phyloP scores from a whole-genome alignment of 2,888 invertebrate species.

The Caenorhabditis sp. region DNA sequence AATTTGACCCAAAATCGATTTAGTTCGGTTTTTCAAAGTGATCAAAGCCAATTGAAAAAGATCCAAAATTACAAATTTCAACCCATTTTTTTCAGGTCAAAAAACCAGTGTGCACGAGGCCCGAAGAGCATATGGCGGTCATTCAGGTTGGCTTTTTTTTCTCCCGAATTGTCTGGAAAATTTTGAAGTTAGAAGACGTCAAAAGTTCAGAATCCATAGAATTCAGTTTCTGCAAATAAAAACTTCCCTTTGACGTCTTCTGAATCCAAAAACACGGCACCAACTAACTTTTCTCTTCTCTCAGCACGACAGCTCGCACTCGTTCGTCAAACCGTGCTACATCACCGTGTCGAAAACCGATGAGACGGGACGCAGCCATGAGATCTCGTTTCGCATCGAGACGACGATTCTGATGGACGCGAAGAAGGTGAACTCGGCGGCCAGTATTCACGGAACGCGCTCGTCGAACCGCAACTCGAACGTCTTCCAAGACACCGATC shows the following conservation, averaged over 20 bases:
- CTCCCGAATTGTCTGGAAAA: no score
- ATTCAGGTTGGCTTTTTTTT: conserved; percentile 13
- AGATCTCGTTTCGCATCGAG: conserved; percentile 35
- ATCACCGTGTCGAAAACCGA: conserved; percentile 21
- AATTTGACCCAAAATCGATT: no score
- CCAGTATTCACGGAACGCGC: conserved; percentile 32
- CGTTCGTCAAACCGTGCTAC: conserved; percentile 33
- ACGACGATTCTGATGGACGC: conserved; percentile 10
- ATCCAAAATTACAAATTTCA: background rate
- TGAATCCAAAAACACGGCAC: background rate
- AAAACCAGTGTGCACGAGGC: conserved; percentile 9
- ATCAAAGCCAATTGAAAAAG: background rate
- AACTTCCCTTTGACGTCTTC: no score
- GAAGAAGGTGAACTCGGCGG: conserved; percentile 39
- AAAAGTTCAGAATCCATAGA: no score
- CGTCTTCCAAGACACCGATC: conserved; percentile 2
- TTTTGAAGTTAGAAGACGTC: no score
- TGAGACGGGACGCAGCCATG: background rate
- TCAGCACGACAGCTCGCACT: conserved; percentile 28
- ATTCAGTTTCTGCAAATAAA: no score
- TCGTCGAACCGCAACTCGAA: conserved; percentile 38
- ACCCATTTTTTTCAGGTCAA: conserved; percentile 22
- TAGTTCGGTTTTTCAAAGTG: background rate
- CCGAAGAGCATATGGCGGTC: conserved; percentile 47
- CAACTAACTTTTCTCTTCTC: background rate